Evolutionary conservation across 2,797 vertebrate genomes (phyloP), one percentile per base, ranked within the genome.

Genomic region (Paguma larvata): DNA sequence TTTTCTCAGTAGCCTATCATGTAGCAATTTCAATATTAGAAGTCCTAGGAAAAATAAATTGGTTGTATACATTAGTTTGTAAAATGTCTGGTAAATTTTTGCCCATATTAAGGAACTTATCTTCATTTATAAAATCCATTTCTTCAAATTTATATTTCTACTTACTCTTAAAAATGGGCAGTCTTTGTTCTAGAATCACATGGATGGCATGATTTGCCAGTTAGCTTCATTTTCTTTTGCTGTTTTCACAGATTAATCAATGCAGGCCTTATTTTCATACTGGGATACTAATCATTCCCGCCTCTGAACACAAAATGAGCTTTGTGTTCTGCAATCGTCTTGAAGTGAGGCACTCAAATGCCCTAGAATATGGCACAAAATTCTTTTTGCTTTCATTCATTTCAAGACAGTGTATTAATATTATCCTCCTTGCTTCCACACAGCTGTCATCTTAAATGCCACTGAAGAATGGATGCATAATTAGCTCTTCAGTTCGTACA

Each of bases 181-280:
- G 44, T 41, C 65, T 87, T 68, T 78, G 44, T 89, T n/a, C 72
- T 83, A 86, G 38, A 95, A 68, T 91, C 77, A 59, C 77, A 56
- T 23, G 77, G 67, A 89, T 73, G 56, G 46, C 21, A 41, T 41
- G 11, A 67, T 88, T 88, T 77, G 27, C 46, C 19, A 41, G 84
- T 85, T 95, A 77, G 84, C 73, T 97, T 96, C 41, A 92, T 96
- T 89, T 97, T 80, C 48, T 41, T 97, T 96, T 90, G 48, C 62
- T 93, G 62, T 68, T 97, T 83, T 73, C 67, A 80, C 0, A 95
- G 93, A 96, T 96, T 95, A 96, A 96, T 97, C 91, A 94, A 59
- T 63, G 46, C 27, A 67, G 30, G 10, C 16, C 83, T 97, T 97
- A 92, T 98, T 98, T 97, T 98, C 97, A 97, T 56, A 95, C 21